phyloP scores from a whole-genome alignment of 1,140 invertebrate genomes.

The Drosophila sechellia region DNA sequence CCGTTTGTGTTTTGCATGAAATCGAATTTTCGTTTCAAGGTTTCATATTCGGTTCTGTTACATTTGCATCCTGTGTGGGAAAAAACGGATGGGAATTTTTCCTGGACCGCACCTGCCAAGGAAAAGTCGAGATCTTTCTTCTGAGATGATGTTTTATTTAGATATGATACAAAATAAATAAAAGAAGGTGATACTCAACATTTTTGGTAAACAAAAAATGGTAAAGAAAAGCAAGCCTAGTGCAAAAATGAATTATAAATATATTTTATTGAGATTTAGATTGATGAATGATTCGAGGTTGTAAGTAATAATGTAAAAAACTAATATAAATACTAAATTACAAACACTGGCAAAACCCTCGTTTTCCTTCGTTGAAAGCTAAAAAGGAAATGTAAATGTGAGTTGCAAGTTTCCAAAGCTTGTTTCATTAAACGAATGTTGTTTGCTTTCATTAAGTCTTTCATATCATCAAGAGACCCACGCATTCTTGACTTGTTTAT shows the following conservation, averaged over 20 bases:
- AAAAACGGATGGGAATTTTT: slow-evolving; percentile 28
- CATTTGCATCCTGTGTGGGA: slow-evolving; percentile 64
- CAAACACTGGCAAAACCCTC: too few species aligned
- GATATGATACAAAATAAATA: neutral
- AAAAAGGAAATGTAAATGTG: neutral
- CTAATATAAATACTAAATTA: too few species aligned
- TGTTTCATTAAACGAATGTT: neutral
- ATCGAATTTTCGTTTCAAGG: slow-evolving; percentile 30
- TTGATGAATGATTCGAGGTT: too few species aligned
- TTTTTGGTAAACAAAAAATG: too few species aligned
- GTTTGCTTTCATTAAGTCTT: slow-evolving; percentile 10
- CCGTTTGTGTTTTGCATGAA: slow-evolving; percentile 49
- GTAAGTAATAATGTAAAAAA: too few species aligned
- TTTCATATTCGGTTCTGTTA: slow-evolving; percentile 33
- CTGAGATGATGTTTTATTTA: neutral
- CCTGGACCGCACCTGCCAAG: slow-evolving; percentile 5
- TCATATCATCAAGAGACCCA: neutral
- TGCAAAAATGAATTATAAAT: too few species aligned
- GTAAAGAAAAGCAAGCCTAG: too few species aligned
- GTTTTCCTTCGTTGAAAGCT: too few species aligned
- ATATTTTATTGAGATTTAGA: too few species aligned
- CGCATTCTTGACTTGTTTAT: slow-evolving; percentile 5
- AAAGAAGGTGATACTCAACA: neutral
- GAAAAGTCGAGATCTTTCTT: neutral
- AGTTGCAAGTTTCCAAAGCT: neutral